Evolutionary conservation across 2,113 vertebrate species (phyloP).

Genomic region (Anarrhichthys ocellatus): DNA sequence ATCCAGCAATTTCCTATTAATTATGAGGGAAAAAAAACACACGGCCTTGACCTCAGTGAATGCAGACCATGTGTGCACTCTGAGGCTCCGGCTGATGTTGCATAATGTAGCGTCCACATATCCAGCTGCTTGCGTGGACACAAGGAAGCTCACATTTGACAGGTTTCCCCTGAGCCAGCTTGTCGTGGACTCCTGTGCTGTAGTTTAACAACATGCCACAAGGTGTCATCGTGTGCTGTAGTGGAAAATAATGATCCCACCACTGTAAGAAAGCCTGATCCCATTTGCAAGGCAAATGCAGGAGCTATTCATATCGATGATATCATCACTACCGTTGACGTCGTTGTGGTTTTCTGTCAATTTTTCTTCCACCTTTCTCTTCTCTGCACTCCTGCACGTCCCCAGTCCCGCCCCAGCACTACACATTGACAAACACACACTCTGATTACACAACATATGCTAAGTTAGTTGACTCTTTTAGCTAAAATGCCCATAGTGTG

Average conservation of each 20-base stretch:
- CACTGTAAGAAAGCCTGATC: constrained; percentile 62
- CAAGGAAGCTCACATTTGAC: constrained; percentile 26
- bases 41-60: background rate
- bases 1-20: constrained; percentile 23
- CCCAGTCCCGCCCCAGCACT: background rate
- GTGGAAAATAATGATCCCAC: constrained; percentile 34
- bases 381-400: background rate
- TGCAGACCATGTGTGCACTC: background rate
- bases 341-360: constrained; percentile 37
- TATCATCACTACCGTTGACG: constrained; percentile 47
- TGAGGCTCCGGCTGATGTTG: background rate
- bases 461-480: constrained; percentile 4
- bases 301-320: constrained; percentile 57
- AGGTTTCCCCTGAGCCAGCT: constrained; percentile 15
- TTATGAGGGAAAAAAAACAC: constrained; percentile 19
- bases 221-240: constrained; percentile 73
- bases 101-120: background rate
- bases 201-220: constrained; percentile 71
- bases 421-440: background rate
- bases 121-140: background rate
- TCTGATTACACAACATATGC: constrained; percentile 19
- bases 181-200: constrained; percentile 48
- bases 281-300: constrained; percentile 65
- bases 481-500: constrained; percentile 16
- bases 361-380: constrained; percentile 11